Conservation (phyloP, 2,797 vertebrate genomes). For the Myoxocephalus aenaeus region DNA sequence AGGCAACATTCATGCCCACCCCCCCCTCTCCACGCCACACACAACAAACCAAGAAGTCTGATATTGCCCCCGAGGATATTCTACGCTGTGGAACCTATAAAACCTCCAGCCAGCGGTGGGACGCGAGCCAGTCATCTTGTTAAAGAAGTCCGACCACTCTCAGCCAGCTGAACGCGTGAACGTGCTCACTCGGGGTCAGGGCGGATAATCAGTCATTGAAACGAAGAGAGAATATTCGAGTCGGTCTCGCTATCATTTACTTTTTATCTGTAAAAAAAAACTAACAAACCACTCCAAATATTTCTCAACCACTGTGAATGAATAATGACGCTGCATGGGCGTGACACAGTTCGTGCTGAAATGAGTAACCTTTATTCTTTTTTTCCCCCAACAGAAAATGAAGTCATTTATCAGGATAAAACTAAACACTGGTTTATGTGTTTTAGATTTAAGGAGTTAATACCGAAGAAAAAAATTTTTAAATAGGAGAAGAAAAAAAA, state of each 20-base stretch:
- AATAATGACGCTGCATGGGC: neutral
- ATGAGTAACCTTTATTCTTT: neutral
- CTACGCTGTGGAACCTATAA: conserved; percentile 24
- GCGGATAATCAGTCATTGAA: conserved; percentile 30
- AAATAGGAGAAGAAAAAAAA: no score
- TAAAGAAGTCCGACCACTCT: neutral
- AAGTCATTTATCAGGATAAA: neutral
- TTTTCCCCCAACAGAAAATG: neutral
- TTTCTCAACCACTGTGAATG: neutral
- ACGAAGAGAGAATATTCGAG: neutral
- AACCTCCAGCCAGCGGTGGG: conserved; percentile 11
- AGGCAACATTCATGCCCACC: no score
- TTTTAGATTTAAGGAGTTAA: neutral
- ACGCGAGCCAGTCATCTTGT: conserved; percentile 21
- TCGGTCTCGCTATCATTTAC: neutral
- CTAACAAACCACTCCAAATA: neutral
- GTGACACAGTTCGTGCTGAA: neutral
- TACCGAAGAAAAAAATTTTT: neutral
- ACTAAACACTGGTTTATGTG: neutral
- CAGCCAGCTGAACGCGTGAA: conserved; percentile 16
- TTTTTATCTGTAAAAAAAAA: neutral
- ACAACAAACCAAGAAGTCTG: neutral
- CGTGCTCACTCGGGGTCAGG: conserved; percentile 17
- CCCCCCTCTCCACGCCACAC: neutral
- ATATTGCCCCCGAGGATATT: no score